These are phyloP conservation scores for Choristoneura fumiferana DNA, from an alignment of 1,140 invertebrate species.

Conservation along the genomic window DNA sequence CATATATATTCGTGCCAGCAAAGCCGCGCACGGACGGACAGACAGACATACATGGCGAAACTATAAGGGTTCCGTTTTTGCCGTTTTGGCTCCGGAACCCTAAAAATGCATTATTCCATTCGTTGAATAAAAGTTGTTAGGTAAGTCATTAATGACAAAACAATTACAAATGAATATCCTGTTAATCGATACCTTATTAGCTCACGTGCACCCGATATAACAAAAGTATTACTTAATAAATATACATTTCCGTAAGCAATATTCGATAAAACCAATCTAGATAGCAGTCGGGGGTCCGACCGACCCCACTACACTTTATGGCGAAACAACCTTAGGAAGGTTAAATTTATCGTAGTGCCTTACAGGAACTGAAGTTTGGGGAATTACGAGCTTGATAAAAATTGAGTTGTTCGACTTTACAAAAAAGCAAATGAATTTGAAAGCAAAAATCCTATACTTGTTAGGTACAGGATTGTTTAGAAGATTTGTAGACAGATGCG, in stretches of 20 bases:
- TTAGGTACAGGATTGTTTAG: too few relatives aligned
- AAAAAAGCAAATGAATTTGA: too few relatives aligned
- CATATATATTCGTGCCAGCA: too few relatives aligned
- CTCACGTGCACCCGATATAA: conserved; percentile 25
- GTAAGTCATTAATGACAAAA: too few relatives aligned
- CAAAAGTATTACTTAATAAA: conserved; percentile 38
- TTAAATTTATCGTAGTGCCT: conserved; percentile 47
- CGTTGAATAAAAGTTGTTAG: too few relatives aligned
- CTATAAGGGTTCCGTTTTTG: too few relatives aligned
- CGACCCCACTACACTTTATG: conserved; percentile 47
- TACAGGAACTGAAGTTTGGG: conserved; percentile 40
- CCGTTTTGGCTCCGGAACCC: too few relatives aligned
- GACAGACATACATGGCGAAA: too few relatives aligned
- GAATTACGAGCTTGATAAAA: conserved; percentile 22
- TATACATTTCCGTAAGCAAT: conserved; percentile 46
- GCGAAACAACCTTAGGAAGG: conserved; percentile 51
- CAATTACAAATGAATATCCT: neutral
- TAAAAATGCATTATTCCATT: too few relatives aligned
- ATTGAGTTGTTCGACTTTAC: conserved; percentile 4
- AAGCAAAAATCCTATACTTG: too few relatives aligned
- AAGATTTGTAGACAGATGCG: too few relatives aligned
- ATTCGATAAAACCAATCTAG: conserved; percentile 65
- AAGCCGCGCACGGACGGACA: too few relatives aligned
- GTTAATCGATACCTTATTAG: neutral
- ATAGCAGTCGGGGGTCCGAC: conserved; percentile 41